Evolutionary conservation across 2,888 invertebrate genomes (phyloP), one percentile per base, ranked within the genome.

Genomic region (Rotaria macrura): DNA sequence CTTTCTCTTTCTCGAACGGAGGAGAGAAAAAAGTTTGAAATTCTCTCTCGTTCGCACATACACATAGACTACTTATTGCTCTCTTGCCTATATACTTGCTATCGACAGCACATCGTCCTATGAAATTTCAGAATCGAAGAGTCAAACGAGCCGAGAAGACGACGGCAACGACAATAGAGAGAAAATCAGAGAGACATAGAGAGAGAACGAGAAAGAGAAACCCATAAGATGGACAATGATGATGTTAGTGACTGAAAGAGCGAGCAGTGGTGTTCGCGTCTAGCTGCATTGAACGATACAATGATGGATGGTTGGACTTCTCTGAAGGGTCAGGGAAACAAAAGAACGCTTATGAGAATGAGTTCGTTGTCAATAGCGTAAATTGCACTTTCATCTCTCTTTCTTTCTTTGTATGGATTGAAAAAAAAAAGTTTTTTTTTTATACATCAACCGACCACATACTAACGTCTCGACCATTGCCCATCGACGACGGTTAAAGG

Each of bases 91-190:
- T 47, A 47, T 83, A 38, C 52, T 83, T 83, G 43, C 49, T 29
- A 83, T 83, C 47, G 83, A 52, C 83, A 49, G 49, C 83, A 83
- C 49, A 83, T 49, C 52, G 83, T 47, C 83, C 83, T 83, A 52
- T 83, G 83, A 47, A 83, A 49, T 52, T 52, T 83, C 43, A 65
- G 65, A 65, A 65, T 65, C 65, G 65, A 65, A 65, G 65, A 65
- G 65, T 65, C 65, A 65, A 65, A 65, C 65, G 65, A 65, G 65
- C 65, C 65, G 65, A 65, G 65, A 34, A 65, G 65, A 65, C 65
- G 65, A 65, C 65, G 65, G 65, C 65, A 65, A 65, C 65, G 65
- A 34, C 65, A 65, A 65, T 65, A 65, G 65, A 65, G 65, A 65
- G 65, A 65, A 65, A 65, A 65, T 29, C 34, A 65, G 65, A 29